These are phyloP conservation scores for Heliocidaris erythrogramma DNA, from an alignment of 35 echinoderm and acorn worm genomes.

Conservation along the genomic window DNA sequence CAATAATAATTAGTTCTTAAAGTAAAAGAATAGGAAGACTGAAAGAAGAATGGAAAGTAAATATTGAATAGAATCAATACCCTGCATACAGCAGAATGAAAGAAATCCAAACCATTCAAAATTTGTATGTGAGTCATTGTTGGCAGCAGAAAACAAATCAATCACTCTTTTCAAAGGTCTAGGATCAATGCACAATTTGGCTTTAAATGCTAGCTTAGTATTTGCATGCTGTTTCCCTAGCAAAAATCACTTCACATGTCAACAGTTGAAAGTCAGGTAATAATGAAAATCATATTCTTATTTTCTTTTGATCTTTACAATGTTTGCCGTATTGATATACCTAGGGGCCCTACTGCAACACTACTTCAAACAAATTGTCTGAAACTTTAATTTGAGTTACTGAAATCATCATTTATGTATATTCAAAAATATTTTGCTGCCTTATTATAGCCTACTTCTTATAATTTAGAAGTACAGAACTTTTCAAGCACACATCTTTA, in stretches of 20 bases:
- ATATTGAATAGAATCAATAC: neutral
- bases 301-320: neutral
- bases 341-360: too few relatives aligned
- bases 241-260: neutral
- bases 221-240: neutral
- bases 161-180: slow-evolving; percentile 26
- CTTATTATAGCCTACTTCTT: neutral
- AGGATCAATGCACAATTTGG: neutral
- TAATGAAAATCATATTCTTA: neutral
- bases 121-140: neutral
- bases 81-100: neutral
- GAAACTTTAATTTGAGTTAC: neutral
- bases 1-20: neutral
- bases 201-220: slow-evolving; percentile 3
- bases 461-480: neutral
- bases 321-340: too few relatives aligned
- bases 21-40: neutral
- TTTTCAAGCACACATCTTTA: neutral
- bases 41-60: neutral
- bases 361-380: neutral
- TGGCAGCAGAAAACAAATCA: slow-evolving; percentile 31
- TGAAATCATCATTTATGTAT: neutral
- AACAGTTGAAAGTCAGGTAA: neutral
- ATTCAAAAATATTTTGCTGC: neutral
- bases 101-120: slow-evolving; percentile 6